Evolutionary conservation across 2,888 invertebrate species (phyloP).

Genomic region (Mesodorylaimus sp.): DNA sequence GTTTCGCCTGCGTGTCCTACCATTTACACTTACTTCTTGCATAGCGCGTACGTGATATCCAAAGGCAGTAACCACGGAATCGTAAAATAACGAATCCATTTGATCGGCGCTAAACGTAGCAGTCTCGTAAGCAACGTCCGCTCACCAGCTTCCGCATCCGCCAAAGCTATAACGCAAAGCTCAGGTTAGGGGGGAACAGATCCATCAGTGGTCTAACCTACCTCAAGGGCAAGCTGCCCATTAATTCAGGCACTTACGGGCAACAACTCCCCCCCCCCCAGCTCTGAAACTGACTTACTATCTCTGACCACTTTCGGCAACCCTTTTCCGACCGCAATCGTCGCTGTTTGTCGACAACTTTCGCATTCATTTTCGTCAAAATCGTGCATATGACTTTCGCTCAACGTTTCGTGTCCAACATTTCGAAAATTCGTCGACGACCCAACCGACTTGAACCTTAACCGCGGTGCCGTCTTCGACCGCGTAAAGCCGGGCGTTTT

Average conservation of each 20-base stretch:
- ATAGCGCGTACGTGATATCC: conserved; percentile 46
- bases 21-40: conserved; percentile 46
- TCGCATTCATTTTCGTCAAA: conserved; percentile 5
- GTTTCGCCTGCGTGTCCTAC: too few species aligned
- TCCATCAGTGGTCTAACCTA: too few species aligned
- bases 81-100: conserved; percentile 37
- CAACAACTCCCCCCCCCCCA: not conserved
- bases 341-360: conserved; percentile 1
- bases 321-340: not conserved
- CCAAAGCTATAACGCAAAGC: conserved; percentile 9
- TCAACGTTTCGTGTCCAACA: not conserved
- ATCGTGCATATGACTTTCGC: not conserved
- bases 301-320: conserved; percentile 7
- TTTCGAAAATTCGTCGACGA: not conserved
- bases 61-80: conserved; percentile 70
- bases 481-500: not conserved
- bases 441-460: not conserved
- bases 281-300: conserved; percentile 1
- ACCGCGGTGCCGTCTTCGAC: not conserved
- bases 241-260: too few species aligned
- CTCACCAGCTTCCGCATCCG: conserved; percentile 7
- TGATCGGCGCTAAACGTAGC: not conserved
- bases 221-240: too few species aligned
- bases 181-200: too few species aligned
- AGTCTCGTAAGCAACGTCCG: conserved; percentile 6